phyloP scores from a whole-genome alignment of 2,888 invertebrate species.

The Ophion obscuratus region DNA sequence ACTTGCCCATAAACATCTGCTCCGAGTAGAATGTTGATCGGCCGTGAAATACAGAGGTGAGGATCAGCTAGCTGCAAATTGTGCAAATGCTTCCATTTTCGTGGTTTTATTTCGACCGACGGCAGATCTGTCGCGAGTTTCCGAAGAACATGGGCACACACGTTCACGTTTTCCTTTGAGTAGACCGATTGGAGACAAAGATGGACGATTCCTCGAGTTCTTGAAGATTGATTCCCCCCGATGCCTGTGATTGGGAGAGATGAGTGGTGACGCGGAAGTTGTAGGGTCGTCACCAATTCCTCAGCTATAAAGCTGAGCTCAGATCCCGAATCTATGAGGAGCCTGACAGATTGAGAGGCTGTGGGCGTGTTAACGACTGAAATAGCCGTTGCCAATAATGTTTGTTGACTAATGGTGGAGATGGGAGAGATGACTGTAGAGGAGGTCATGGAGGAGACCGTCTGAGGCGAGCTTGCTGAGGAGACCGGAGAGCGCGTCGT shows the following conservation, averaged over 20 bases:
- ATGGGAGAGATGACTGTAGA: background rate
- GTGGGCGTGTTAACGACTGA: constrained; percentile 11
- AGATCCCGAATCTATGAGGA: constrained; percentile 58
- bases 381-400: constrained; percentile 44
- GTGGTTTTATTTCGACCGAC: constrained; percentile 12
- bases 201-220: constrained; percentile 12
- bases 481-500: background rate
- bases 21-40: constrained; percentile 13
- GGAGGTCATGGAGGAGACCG: background rate
- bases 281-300: constrained; percentile 21
- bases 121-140: constrained; percentile 18
- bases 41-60: constrained; percentile 1
- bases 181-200: background rate
- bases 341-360: constrained; percentile 16
- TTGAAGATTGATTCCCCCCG: constrained; percentile 8
- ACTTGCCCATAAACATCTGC: constrained; percentile 17
- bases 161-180: constrained; percentile 1
- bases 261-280: constrained; percentile 1
- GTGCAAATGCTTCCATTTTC: background rate
- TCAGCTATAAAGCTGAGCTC: constrained; percentile 50
- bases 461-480: background rate
- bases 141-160: constrained; percentile 7
- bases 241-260: constrained; percentile 5
- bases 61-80: constrained; percentile 22
- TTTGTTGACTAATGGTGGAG: background rate